Percentiles rank a stretch among this genome's conserved stretches.
phyloP scores from a whole-genome alignment of 1,140 invertebrate genomes.

The Hypothenemus hampei region DNA sequence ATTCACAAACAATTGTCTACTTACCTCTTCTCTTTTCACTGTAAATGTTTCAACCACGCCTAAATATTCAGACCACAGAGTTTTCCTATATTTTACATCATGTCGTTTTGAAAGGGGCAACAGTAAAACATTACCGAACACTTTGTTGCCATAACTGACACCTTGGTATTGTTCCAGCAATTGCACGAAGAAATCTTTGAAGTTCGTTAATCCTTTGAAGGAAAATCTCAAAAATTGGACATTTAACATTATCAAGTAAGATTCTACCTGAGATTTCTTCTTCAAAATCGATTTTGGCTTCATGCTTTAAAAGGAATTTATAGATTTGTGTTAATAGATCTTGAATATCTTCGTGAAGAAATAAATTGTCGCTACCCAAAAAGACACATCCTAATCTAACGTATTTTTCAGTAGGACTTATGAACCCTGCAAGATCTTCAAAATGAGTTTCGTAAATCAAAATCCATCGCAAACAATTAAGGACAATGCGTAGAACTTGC shows the following conservation, averaged over 20 bases:
- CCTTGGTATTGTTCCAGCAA: slow-evolving; percentile 78
- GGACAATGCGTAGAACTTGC: slow-evolving; percentile 15
- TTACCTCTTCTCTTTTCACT: slow-evolving; percentile 58
- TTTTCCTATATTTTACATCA: slow-evolving; percentile 66
- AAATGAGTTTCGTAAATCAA: slow-evolving; percentile 56
- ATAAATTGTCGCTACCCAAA: slow-evolving; percentile 53
- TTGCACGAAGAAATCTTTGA: slow-evolving; percentile 66
- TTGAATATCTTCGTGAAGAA: slow-evolving; percentile 50
- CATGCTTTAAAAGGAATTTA: slow-evolving; percentile 44
- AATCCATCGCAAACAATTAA: slow-evolving; percentile 53
- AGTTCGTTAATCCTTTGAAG: slow-evolving; percentile 52
- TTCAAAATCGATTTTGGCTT: slow-evolving; percentile 50
- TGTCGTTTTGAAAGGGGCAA: slow-evolving; percentile 74
- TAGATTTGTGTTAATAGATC: slow-evolving; percentile 47
- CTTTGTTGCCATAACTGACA: slow-evolving; percentile 75
- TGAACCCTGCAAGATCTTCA: slow-evolving; percentile 48
- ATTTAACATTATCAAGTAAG: neutral
- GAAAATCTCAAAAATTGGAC: neutral
- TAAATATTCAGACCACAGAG: slow-evolving; percentile 80
- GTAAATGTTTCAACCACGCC: slow-evolving; percentile 64
- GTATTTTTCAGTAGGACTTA: slow-evolving; percentile 52
- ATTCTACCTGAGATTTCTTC: slow-evolving; percentile 42
- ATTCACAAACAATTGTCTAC: neutral
- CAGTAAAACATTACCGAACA: slow-evolving; percentile 70
- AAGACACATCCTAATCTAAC: slow-evolving; percentile 55